Conservation (phyloP, 2,888 invertebrate genomes). For the Polymixis lichenea region DNA sequence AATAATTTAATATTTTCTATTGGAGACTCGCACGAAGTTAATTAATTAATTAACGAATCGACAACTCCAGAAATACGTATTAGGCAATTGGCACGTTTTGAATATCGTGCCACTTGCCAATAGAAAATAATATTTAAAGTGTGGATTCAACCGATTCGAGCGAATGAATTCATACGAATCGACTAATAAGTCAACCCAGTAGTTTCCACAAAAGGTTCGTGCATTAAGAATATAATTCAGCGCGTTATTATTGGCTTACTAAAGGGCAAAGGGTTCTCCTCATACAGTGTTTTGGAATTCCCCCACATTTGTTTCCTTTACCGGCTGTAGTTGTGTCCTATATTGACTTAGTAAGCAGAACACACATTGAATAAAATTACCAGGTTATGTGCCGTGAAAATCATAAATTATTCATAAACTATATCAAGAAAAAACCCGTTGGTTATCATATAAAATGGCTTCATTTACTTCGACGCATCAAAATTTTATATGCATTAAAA, state of each 20-base stretch:
- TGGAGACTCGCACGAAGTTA: too few relatives aligned
- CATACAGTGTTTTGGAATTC: not conserved
- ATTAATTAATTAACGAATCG: too few relatives aligned
- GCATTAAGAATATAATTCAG: not conserved
- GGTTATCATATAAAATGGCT: not conserved
- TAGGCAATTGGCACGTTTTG: too few relatives aligned
- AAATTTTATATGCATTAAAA: not conserved
- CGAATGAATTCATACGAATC: too few relatives aligned
- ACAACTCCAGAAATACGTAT: too few relatives aligned
- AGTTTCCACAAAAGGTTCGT: too few relatives aligned
- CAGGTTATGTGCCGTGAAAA: not conserved
- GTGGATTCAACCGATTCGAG: too few relatives aligned
- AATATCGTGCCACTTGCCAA: too few relatives aligned
- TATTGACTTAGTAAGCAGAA: not conserved
- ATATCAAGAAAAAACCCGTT: not conserved
- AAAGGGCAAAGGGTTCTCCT: not conserved
- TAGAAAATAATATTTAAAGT: too few relatives aligned
- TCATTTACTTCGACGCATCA: not conserved
- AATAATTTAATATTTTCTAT: too few relatives aligned
- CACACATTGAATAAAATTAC: not conserved
- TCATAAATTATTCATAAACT: not conserved
- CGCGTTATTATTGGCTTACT: not conserved
- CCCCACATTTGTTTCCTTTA: not conserved
- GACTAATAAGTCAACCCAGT: too few relatives aligned
- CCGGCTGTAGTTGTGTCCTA: not conserved